phyloP scores from a whole-genome alignment of 2,888 invertebrate species.

The Melanchra persicariae region DNA sequence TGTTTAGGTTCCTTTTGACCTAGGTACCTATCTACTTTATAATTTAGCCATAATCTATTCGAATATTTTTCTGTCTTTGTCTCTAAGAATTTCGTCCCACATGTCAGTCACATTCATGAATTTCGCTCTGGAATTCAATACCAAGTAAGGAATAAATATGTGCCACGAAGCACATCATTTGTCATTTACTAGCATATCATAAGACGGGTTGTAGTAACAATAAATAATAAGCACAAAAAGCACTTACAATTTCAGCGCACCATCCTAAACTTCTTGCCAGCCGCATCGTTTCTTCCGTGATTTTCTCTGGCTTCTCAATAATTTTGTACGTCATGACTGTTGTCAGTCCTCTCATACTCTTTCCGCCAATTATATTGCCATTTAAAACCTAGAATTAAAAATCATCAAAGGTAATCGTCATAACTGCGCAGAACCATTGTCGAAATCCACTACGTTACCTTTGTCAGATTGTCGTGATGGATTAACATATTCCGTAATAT shows the following conservation, averaged over 20 bases:
- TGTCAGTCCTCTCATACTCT: conserved; percentile 93
- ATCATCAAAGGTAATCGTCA: not conserved
- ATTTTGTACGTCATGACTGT: conserved; percentile 93
- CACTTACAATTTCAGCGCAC: conserved; percentile 97
- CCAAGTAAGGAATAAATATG: too few species aligned
- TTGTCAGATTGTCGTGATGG: not conserved
- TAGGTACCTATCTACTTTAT: too few species aligned
- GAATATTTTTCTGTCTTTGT: too few species aligned
- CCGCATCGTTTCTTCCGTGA: conserved; percentile 93
- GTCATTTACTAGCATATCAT: not conserved
- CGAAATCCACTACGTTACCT: not conserved
- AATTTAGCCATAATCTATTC: too few species aligned
- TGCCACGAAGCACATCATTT: too few species aligned
- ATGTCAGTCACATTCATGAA: too few species aligned
- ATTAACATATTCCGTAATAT: not conserved
- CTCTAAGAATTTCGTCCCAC: too few species aligned
- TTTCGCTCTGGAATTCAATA: too few species aligned
- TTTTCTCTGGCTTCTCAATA: conserved; percentile 91
- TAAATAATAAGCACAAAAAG: not conserved
- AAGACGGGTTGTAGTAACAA: not conserved
- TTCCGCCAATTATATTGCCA: conserved; percentile 96
- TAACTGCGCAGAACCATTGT: not conserved
- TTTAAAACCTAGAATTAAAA: conserved; percentile 91
- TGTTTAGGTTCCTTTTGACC: too few species aligned
- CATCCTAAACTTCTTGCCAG: conserved; percentile 95